phyloP scores from a whole-genome alignment of 2,797 vertebrate genomes.

The Fundulus diaphanus region DNA sequence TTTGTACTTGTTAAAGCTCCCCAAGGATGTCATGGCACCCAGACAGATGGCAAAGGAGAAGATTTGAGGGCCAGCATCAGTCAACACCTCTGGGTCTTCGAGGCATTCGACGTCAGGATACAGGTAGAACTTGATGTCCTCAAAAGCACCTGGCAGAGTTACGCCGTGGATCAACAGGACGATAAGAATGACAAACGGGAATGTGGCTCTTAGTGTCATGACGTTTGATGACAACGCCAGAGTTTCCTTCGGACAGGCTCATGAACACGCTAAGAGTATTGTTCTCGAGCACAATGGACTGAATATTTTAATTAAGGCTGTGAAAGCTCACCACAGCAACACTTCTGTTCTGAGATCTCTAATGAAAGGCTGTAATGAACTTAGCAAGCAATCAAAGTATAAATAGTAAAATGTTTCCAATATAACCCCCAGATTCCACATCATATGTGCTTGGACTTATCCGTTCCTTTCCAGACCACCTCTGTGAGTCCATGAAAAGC shows the following conservation, averaged over 20 bases:
- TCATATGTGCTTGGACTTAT: too few species aligned
- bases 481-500: too few species aligned
- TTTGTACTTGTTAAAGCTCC: too few species aligned
- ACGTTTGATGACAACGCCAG: slow-evolving; percentile 95
- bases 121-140: slow-evolving; percentile 97
- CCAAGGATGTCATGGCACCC: too few species aligned
- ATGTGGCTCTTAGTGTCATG: slow-evolving; percentile 90
- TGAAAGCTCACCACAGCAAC: slow-evolving; percentile 86
- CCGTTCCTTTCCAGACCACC: too few species aligned
- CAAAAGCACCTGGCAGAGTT: slow-evolving; percentile 92
- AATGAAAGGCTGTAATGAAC: too few species aligned
- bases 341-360: slow-evolving; percentile 84
- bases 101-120: slow-evolving; percentile 93
- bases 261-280: slow-evolving; percentile 92
- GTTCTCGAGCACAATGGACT: slow-evolving; percentile 89
- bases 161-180: slow-evolving; percentile 94
- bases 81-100: slow-evolving; percentile 96
- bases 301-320: slow-evolving; percentile 89
- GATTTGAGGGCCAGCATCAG: too few species aligned
- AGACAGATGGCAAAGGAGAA: too few species aligned
- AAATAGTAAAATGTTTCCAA: too few species aligned
- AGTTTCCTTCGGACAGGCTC: slow-evolving; percentile 90
- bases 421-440: too few species aligned
- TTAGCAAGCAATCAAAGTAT: too few species aligned
- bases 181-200: slow-evolving; percentile 96